phyloP scores from a whole-genome alignment of 2,888 invertebrate genomes.

The Meloe dianella region DNA sequence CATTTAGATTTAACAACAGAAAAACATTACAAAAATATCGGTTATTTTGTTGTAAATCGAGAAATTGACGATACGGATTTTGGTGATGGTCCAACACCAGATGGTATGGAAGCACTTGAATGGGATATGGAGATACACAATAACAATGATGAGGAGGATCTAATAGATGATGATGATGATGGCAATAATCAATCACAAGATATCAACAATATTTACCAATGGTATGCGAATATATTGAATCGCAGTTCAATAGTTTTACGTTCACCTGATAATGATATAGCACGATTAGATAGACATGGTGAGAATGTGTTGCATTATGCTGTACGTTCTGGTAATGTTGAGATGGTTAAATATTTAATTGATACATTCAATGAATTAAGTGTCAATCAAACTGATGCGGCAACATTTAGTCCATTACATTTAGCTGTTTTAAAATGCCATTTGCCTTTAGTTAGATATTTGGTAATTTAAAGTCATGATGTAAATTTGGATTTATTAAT shows the following conservation, averaged over 20 bases:
- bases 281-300: constrained; percentile 69
- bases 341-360: constrained; percentile 63
- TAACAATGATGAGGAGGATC: constrained; percentile 29
- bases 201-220: constrained; percentile 63
- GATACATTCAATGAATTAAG: constrained; percentile 63
- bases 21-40: constrained; percentile 55
- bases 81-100: constrained; percentile 57
- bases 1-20: constrained; percentile 48
- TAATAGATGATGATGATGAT: constrained; percentile 33
- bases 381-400: constrained; percentile 69
- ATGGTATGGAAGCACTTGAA: constrained; percentile 70
- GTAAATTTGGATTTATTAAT: no score
- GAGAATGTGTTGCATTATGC: constrained; percentile 78
- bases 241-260: constrained; percentile 62
- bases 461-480: constrained; percentile 16
- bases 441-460: constrained; percentile 24
- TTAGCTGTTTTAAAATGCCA: constrained; percentile 64
- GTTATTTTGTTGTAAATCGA: constrained; percentile 61
- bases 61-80: constrained; percentile 57
- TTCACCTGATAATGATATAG: constrained; percentile 60
- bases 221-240: constrained; percentile 78
- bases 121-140: constrained; percentile 74
- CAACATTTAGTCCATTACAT: constrained; percentile 73
- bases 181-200: constrained; percentile 39
- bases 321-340: constrained; percentile 69